These are phyloP conservation scores for Pterophyllum scalare DNA, from an alignment of 2,113 vertebrate genomes.

Conservation along the genomic window DNA sequence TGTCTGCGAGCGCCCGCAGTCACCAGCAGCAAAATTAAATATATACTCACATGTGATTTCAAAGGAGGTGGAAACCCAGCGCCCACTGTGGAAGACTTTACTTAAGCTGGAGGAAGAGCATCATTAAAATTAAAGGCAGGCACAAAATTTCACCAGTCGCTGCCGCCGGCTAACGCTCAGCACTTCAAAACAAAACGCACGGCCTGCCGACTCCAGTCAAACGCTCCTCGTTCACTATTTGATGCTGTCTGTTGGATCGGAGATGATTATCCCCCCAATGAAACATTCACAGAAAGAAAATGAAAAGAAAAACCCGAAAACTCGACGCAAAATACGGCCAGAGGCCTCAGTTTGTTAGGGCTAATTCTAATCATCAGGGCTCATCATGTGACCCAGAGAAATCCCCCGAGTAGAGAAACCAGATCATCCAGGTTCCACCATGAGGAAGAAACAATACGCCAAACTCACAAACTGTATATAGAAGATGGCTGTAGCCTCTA, in stretches of 20 bases:
- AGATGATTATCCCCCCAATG: neutral
- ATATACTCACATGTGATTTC: constrained; percentile 73
- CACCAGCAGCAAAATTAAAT: constrained; percentile 65
- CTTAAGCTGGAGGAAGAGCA: constrained; percentile 71
- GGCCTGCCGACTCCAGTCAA: neutral
- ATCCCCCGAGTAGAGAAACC: neutral
- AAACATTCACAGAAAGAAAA: neutral
- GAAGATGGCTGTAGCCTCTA: neutral
- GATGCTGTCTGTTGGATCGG: constrained; percentile 1
- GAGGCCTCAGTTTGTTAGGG: neutral
- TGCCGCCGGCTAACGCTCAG: constrained; percentile 47
- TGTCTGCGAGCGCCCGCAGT: constrained; percentile 48
- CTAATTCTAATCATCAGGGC: neutral
- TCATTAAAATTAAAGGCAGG: constrained; percentile 75
- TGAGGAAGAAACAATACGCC: neutral
- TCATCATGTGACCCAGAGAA: neutral
- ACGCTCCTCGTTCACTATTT: neutral
- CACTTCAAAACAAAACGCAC: constrained; percentile 60
- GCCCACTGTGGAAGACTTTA: constrained; percentile 62
- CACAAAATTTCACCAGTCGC: constrained; percentile 8
- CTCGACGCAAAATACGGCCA: neutral
- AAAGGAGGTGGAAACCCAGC: constrained; percentile 50
- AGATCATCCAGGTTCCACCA: neutral
- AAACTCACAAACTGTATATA: neutral
- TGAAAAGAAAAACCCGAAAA: neutral